phyloP scores from a whole-genome alignment of 2,797 vertebrate genomes.

The Todus mexicanus region DNA sequence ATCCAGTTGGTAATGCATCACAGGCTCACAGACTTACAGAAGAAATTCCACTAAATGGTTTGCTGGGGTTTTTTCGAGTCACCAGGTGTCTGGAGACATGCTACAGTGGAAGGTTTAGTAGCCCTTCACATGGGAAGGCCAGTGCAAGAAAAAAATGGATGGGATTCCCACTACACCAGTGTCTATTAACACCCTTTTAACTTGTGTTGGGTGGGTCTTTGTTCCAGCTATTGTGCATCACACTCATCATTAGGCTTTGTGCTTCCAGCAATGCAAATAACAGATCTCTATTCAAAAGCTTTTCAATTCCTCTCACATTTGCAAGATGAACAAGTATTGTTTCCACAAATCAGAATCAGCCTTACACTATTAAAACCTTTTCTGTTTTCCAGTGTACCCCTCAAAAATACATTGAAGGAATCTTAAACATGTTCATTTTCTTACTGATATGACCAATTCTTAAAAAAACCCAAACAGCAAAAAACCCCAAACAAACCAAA shows the following conservation, averaged over 20 bases:
- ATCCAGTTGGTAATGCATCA: not conserved
- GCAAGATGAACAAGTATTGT: not conserved
- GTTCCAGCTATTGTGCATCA: not conserved
- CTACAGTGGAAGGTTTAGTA: not conserved
- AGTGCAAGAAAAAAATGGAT: not conserved
- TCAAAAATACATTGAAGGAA: not conserved
- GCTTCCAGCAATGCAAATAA: not conserved
- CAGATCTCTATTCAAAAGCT: not conserved
- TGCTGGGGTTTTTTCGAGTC: not conserved
- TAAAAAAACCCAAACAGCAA: not conserved
- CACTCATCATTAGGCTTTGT: not conserved
- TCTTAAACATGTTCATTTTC: not conserved
- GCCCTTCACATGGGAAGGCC: not conserved
- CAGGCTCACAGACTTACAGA: not conserved
- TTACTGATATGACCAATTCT: not conserved
- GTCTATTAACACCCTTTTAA: not conserved
- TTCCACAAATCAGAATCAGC: not conserved
- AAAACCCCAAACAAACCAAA: not conserved
- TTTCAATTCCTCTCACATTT: not conserved
- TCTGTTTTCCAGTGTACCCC: not conserved
- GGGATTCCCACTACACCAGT: not conserved
- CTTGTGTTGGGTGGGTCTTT: not conserved
- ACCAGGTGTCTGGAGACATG: not conserved
- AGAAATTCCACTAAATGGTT: not conserved
- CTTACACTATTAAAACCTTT: not conserved